These are phyloP conservation scores for Fregata magnificens DNA, from an alignment of 2,113 vertebrate genomes.

Conservation along the genomic window DNA sequence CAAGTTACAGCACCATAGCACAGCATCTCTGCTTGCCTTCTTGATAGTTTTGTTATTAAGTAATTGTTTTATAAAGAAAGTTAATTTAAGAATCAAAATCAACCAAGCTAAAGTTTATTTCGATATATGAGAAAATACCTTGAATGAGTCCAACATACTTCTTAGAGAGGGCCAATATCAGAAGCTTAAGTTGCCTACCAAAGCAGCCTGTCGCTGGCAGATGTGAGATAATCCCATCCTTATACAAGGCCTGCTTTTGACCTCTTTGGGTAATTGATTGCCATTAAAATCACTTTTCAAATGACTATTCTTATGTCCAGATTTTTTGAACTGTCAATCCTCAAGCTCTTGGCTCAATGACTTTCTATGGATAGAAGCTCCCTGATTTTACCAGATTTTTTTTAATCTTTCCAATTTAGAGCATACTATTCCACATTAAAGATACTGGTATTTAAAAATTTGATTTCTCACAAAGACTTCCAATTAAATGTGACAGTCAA, in stretches of 20 bases:
- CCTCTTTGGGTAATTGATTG: not conserved
- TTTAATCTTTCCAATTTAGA: not conserved
- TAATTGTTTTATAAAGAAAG: not conserved
- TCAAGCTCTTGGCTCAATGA: not conserved
- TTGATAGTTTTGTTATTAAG: not conserved
- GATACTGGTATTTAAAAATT: not conserved
- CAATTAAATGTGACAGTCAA: not conserved
- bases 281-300: slow-evolving; percentile 3
- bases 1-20: not conserved
- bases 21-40: not conserved
- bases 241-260: not conserved
- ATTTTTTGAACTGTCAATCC: not conserved
- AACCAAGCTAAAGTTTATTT: not conserved
- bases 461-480: not conserved
- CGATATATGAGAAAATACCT: not conserved
- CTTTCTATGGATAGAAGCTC: not conserved
- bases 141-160: not conserved
- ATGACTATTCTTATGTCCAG: not conserved
- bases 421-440: not conserved
- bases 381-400: not conserved
- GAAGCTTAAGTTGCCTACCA: not conserved
- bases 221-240: not conserved
- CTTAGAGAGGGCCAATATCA: not conserved
- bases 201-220: not conserved
- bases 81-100: not conserved